Evolutionary conservation across 1,140 invertebrate genomes (phyloP), one percentile per base, ranked within the genome.

Genomic region (Macrobrachium nipponense): DNA sequence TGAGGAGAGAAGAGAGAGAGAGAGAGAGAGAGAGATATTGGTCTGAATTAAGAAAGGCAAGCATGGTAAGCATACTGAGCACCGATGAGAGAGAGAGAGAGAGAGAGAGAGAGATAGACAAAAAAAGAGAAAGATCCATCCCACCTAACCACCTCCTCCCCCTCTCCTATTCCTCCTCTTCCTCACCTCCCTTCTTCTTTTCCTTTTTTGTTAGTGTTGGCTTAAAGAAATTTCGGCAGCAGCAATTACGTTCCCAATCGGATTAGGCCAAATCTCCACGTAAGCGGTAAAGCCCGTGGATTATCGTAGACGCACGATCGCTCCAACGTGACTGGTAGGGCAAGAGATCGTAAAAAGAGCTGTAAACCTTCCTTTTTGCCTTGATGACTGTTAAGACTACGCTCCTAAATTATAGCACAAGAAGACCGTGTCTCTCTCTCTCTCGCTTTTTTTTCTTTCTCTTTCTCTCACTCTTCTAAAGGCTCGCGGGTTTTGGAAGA

Each of bases 221-320:
- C 82, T 85, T 80, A 85, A 78, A 78, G 82, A 79, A 85, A 85
- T 85, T 85, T 85, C 82, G 77, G 82, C 82, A 73, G 82, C 82
- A 85, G 75, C 82, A 85, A 85, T 85, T 85, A 85, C 82, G 82
- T 85, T 72, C 62, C 82, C 82, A 85, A 85, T 85, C 82, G 82
- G 82, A 85, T 85, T 85, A 85, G 82, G 77, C 44, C 82, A 79
- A 85, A 85, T 85, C 82, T 79, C 82, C 82, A 85, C 84, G 79
- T 86, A 86, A 86, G 84, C 84, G 84, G 84, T 80, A 86, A 86
- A 86, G 84, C 84, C 68, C 23, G 84, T 76, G 84, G 84, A 86
- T 86, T 86, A 86, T 86, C 84, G 70, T 86, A 64, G 84, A 81
- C 78, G 84, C 84, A 86, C 84, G 84, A 86, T 81, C 84, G 70